Evolutionary conservation across 1,140 invertebrate genomes (phyloP), one percentile per base, ranked within the genome.

Genomic region (Polyergus mexicanus): DNA sequence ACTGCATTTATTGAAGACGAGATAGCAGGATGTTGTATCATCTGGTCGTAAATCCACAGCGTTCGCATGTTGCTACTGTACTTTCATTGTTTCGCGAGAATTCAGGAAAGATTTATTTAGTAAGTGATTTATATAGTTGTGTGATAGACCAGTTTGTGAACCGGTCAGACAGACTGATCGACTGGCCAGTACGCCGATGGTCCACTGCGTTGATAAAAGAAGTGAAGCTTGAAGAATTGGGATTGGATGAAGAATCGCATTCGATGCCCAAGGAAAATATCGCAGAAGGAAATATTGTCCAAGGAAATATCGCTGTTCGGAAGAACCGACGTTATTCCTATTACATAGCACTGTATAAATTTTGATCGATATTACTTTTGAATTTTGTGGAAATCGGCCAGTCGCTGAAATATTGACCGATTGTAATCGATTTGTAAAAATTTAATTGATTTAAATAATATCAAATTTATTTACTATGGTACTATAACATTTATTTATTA

Each of bases 51-150:
- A 83, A 83, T 83, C 32, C 54, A 13, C 68, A 32, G 19, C 38
- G 38, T 78, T 68, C 62, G 62, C 47, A 44, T 6, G 69, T 72
- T 19, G 47, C 71, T 72, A 54, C 66, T 38, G 66, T 32, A 19
- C 25, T 83, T 62, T 60, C 68, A 74, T 62, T 68, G 41, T 72
- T 66, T 72, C 78, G 78, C 78, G 38, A 58, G 38, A 72, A 60
- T 32, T 60, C 78, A 47, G 78, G 54, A 60, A 83, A 83, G 78
- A 83, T 83, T 83, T 83, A 83, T 83, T 83, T 71, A 74, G 78
- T 83, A 83, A 83, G 68, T 83, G 78, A 83, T 83, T 83, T 83
- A 83, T n/a, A n/a, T n/a, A n/a, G n/a, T n/a, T n/a, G n/a, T n/a
- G 68, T 47, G 68, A 83, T 69, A 81, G 77, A 69, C 54, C 68